phyloP scores from a whole-genome alignment of 2,888 invertebrate species.

The Acronicta psi region DNA sequence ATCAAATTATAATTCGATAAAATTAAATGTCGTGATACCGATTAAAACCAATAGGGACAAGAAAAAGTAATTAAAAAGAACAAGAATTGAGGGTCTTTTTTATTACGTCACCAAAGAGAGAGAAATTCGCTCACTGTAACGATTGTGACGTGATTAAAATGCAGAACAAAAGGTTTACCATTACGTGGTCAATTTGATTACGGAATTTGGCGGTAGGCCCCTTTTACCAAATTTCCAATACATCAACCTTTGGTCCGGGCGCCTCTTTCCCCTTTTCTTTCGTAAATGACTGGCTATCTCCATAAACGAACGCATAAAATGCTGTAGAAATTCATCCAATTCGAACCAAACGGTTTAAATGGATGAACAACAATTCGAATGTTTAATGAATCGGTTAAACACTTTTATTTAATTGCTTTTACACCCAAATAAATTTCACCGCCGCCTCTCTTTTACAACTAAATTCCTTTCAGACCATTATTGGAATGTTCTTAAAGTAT shows the following conservation, averaged over 20 bases:
- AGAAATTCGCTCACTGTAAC: constrained; percentile 39
- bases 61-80: constrained; percentile 44
- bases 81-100: constrained; percentile 28
- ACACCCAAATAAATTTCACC: constrained; percentile 29
- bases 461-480: constrained; percentile 35
- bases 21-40: neutral
- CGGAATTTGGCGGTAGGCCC: constrained; percentile 38
- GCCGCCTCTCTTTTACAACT: constrained; percentile 13
- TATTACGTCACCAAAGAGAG: constrained; percentile 48
- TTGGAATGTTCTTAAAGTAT: constrained; percentile 22
- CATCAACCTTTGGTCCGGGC: constrained; percentile 40
- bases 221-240: constrained; percentile 45
- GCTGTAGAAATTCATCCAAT: constrained; percentile 31
- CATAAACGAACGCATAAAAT: constrained; percentile 42
- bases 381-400: constrained; percentile 48
- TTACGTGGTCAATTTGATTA: constrained; percentile 59
- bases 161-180: constrained; percentile 58
- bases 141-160: constrained; percentile 55
- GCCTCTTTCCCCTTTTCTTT: constrained; percentile 45
- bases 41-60: constrained; percentile 11
- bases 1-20: neutral
- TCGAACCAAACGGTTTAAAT: constrained; percentile 19
- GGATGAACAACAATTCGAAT: constrained; percentile 1
- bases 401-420: constrained; percentile 46
- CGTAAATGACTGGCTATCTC: constrained; percentile 50